Evolutionary conservation across 2,888 invertebrate species (phyloP), one percentile per base, ranked within the genome.

Genomic region (Theretra japonica): DNA sequence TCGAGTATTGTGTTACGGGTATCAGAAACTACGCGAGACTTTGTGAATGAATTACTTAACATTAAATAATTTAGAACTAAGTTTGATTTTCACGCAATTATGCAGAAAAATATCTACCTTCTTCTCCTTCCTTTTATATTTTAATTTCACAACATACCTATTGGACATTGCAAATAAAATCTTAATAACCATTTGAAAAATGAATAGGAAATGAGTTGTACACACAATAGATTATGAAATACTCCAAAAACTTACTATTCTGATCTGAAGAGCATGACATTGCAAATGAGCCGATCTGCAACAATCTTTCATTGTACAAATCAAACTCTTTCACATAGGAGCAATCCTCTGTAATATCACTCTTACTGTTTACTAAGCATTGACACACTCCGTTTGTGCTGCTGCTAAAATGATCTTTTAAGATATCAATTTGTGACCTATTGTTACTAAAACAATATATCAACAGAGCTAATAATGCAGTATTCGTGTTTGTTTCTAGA

Each of bases 261-360:
- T 91, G 87, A 85, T 93, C 93, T 50, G 91, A 93, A 33, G 93
- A 93, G 80, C 93, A 93, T 5, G 96, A 96, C 62, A 96, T 94
- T n/a, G 97, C 96, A 88, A 96, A 97, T 69, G 96, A 92, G 65
- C 96, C 96, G 79, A 97, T 96, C 82, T 96, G 96, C 88, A 96
- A 90, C 69, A 96, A 89, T 78, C 96, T 95, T 82, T 97, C 97
- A 80, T 96, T 95, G 73, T 96, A 95, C 75, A 96, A 89, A 92
- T 97, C 97, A 88, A 96, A 96, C 53, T 95, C 95, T 74, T 95
- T 95, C 17, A 96, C 94, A 73, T 94, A 89, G 33, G 83, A 81
- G 73, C 95, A 95, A 68, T 96, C 87, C 77, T 95, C 95, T 1
- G 81, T 80, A 11, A 82, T 76, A 73, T 88, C 87, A 70, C 83